These are phyloP conservation scores for Yponomeuta sedellus DNA, from an alignment of 2,888 invertebrate genomes.

Conservation along the genomic window DNA sequence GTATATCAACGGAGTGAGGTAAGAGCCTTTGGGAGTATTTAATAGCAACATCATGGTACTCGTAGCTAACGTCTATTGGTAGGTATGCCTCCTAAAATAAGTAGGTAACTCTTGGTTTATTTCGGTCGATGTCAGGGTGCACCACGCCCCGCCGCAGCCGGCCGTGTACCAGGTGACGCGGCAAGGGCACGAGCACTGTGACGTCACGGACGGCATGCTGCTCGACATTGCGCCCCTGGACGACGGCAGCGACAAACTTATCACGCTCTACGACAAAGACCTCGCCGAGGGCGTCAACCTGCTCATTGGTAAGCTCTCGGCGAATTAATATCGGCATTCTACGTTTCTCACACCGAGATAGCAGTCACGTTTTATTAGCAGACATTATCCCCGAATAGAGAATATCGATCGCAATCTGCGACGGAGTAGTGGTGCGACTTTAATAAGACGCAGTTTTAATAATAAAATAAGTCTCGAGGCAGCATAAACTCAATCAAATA, in stretches of 20 bases:
- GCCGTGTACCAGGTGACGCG: conserved; percentile 83
- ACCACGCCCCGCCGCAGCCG: conserved; percentile 74
- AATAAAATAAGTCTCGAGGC: conserved; percentile 1
- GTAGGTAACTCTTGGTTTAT: background rate
- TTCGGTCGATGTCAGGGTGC: conserved; percentile 42
- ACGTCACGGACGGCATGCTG: conserved; percentile 81
- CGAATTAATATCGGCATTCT: conserved; percentile 8
- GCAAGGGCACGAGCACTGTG: conserved; percentile 83
- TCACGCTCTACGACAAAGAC: conserved; percentile 84
- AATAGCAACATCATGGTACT: background rate
- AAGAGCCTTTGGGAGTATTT: conserved; percentile 20
- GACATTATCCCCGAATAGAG: background rate
- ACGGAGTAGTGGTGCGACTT: background rate
- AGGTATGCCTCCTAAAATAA: background rate
- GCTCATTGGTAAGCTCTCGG: conserved; percentile 75
- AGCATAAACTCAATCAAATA: conserved; percentile 8
- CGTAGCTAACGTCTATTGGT: background rate
- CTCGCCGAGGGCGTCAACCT: conserved; percentile 84
- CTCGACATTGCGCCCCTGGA: conserved; percentile 82
- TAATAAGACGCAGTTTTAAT: background rate
- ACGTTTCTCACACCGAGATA: background rate
- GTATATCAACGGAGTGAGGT: conserved; percentile 49
- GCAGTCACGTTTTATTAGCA: background rate
- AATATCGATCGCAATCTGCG: background rate
- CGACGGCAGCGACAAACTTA: conserved; percentile 79